phyloP scores from a whole-genome alignment of 2,888 invertebrate species.

The Neoascia interrupta region DNA sequence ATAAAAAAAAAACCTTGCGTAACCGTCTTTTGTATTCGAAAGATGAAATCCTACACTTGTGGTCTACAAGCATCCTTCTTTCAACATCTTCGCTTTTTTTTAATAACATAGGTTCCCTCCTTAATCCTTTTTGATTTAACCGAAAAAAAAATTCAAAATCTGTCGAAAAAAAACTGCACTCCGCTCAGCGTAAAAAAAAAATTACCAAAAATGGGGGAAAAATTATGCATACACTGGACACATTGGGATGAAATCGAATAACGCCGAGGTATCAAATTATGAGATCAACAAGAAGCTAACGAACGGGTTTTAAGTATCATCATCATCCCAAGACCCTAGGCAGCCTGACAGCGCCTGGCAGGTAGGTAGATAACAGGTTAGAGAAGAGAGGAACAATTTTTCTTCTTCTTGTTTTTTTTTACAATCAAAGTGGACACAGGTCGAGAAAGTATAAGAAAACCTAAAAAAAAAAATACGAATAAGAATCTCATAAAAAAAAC shows the following conservation, averaged over 20 bases:
- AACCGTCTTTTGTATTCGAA: not conserved
- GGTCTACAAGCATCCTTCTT: constrained; percentile 29
- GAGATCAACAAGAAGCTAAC: constrained; percentile 71
- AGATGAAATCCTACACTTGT: constrained; percentile 53
- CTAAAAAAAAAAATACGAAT: constrained; percentile 30
- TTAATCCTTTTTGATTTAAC: constrained; percentile 31
- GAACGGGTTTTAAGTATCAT: constrained; percentile 70
- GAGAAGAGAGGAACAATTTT: constrained; percentile 18
- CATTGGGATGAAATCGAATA: constrained; percentile 63
- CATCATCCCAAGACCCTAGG: constrained; percentile 65
- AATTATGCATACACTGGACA: constrained; percentile 50
- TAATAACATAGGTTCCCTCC: no score
- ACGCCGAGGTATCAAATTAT: constrained; percentile 69
- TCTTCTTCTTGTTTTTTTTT: no score
- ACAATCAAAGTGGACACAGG: constrained; percentile 65
- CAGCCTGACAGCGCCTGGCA: constrained; percentile 63
- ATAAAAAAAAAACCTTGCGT: not conserved
- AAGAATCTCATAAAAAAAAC: constrained; percentile 27
- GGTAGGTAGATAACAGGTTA: constrained; percentile 69
- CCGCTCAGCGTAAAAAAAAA: constrained; percentile 9
- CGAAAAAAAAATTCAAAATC: constrained; percentile 4
- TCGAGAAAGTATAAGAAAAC: constrained; percentile 34
- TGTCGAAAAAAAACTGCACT: constrained; percentile 3
- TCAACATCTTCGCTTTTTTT: no score
- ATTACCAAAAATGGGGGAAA: constrained; percentile 41